Percentiles rank a stretch among this genome's conserved stretches.
These are phyloP conservation scores for Atta cephalotes DNA, from an alignment of 1,140 invertebrate species.

Conservation along the genomic window DNA sequence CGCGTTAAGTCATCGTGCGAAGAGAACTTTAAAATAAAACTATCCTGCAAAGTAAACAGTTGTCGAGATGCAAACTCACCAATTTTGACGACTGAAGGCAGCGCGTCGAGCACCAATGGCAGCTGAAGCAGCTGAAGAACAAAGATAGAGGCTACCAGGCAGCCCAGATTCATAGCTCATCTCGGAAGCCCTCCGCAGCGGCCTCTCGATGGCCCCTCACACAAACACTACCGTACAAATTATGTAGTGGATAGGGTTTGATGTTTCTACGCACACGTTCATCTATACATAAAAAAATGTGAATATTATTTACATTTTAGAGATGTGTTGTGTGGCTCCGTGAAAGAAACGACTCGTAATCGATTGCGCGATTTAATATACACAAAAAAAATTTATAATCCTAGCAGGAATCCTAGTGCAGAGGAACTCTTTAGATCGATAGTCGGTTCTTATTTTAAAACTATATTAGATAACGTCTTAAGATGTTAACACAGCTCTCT, in stretches of 20 bases:
- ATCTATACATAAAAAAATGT: constrained; percentile 56
- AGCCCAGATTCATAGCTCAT: constrained; percentile 86
- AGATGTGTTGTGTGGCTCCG: too few relatives aligned
- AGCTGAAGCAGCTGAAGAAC: constrained; percentile 81
- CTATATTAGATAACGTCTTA: too few relatives aligned
- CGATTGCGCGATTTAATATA: too few relatives aligned
- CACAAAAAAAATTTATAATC: too few relatives aligned
- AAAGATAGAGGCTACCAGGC: constrained; percentile 84
- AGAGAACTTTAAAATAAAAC: neutral
- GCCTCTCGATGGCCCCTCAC: constrained; percentile 70
- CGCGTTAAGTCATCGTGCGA: neutral
- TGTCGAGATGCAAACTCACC: constrained; percentile 76
- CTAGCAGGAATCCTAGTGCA: too few relatives aligned
- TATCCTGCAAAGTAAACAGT: neutral
- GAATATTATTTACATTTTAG: neutral
- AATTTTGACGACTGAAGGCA: constrained; percentile 85
- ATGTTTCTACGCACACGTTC: constrained; percentile 64
- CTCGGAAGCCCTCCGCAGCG: constrained; percentile 82
- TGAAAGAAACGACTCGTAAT: too few relatives aligned
- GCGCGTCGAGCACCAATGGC: constrained; percentile 78
- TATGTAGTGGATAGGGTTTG: constrained; percentile 27
- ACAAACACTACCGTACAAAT: constrained; percentile 66
- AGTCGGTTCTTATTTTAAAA: too few relatives aligned
- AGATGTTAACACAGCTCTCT: too few relatives aligned
- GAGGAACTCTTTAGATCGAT: too few relatives aligned